A percentile compares a stretch with the other conserved stretches of the same genome.
Conservation (phyloP, 2,888 invertebrate species). For the Watsonalla binaria region DNA sequence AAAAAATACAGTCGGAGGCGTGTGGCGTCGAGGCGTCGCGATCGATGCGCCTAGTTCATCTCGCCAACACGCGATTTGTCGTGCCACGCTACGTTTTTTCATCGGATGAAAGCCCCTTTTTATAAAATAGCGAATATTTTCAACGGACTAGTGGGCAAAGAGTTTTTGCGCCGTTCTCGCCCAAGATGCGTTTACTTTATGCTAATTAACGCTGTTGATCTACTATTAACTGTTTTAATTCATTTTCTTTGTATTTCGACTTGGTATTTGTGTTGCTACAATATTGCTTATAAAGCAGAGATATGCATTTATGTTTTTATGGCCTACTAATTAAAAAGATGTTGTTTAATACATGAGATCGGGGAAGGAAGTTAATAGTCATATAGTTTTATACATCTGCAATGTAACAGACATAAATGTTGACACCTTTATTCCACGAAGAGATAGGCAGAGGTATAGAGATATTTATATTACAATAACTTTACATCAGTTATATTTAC, state of each 20-base stretch:
- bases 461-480: too few relatives aligned
- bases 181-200: constrained; percentile 37
- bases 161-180: constrained; percentile 52
- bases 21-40: constrained; percentile 43
- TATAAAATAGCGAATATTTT: constrained; percentile 65
- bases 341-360: too few relatives aligned
- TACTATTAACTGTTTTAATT: constrained; percentile 17
- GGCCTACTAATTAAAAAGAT: too few relatives aligned
- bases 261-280: constrained; percentile 11
- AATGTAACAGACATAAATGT: too few relatives aligned
- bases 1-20: constrained; percentile 5
- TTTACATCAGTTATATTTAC: too few relatives aligned
- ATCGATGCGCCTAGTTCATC: constrained; percentile 46
- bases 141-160: constrained; percentile 60
- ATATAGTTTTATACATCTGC: too few relatives aligned
- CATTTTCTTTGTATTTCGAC: constrained; percentile 19
- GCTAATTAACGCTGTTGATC: constrained; percentile 27
- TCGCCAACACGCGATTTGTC: constrained; percentile 63
- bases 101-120: constrained; percentile 63
- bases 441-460: too few relatives aligned
- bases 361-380: too few relatives aligned
- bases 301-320: background rate
- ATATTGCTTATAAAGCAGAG: background rate
- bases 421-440: too few relatives aligned
- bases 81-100: constrained; percentile 61